Conservation (phyloP, 2,113 vertebrate species). For the Lasiurus cinereus region DNA sequence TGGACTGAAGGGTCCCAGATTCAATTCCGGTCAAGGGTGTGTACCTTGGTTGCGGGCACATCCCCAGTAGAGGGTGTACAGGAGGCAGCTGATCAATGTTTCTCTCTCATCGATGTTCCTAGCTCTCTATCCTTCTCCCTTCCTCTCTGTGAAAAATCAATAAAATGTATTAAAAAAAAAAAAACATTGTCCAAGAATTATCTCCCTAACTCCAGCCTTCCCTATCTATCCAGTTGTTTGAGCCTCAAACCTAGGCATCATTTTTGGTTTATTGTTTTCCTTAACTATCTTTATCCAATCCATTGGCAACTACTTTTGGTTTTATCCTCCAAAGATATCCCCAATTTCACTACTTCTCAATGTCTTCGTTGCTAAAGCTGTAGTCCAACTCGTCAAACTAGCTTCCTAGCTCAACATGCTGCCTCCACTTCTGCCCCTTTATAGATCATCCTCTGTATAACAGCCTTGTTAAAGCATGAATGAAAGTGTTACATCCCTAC, state of each 20-base stretch:
- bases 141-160: too few relatives aligned
- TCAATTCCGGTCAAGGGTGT: too few relatives aligned
- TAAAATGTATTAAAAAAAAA: too few relatives aligned
- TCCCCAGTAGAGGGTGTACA: too few relatives aligned
- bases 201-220: background rate
- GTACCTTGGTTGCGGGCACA: too few relatives aligned
- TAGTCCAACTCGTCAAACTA: background rate
- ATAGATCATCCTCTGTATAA: background rate
- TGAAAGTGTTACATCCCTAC: background rate
- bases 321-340: background rate
- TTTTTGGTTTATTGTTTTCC: slow-evolving; percentile 5
- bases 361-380: background rate
- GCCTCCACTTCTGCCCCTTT: background rate
- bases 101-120: too few relatives aligned
- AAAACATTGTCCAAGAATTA: background rate
- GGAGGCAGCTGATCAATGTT: too few relatives aligned
- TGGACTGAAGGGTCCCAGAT: too few relatives aligned
- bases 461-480: background rate
- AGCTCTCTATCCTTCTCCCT: too few relatives aligned
- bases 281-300: background rate
- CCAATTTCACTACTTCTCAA: background rate
- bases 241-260: background rate
- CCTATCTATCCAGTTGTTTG: background rate
- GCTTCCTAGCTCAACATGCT: background rate
- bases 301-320: background rate